Base-by-base conservation (phyloP, 2,888 invertebrate genomes). In the Monoplex corrugatus region DNA sequence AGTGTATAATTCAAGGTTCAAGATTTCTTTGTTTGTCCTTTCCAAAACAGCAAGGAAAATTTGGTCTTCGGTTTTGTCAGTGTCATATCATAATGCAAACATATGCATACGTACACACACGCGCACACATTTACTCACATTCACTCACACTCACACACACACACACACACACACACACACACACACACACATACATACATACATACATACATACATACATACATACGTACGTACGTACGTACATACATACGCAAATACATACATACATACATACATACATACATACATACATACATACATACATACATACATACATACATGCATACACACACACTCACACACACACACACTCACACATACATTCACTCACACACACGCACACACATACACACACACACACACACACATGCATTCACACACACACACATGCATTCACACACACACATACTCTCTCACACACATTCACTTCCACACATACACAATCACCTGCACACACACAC, bases 81-180 rank as follows among this genome's bases (percentile, higher is more conserved):
- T n/a, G n/a, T n/a, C n/a, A n/a, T n/a, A n/a, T n/a, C n/a, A n/a
- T n/a, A n/a, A n/a, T n/a, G 8, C 57, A 23, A 10, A 57, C 57
- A 82, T n/a, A n/a, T 40, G 57, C 57, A 23, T 23, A 23, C 57
- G 57, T 23, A 23, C 57, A 23, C 57, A 23, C 57, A 57, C 57
- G 57, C 57, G 57, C 57, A n/a, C n/a, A n/a, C n/a, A n/a, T n/a
- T n/a, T n/a, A n/a, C n/a, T n/a, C n/a, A n/a, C n/a, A n/a, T n/a
- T n/a, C n/a, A n/a, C n/a, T n/a, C n/a, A n/a, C n/a, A n/a, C n/a
- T n/a, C n/a, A n/a, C n/a, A n/a, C n/a, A 57, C 57, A 57, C 57
- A 57, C 57, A 57, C 57, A 57, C 57, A 57, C 57, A 57, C 57
- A 57, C 57, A 57, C 57, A 57, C 57, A 57, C 57, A 57, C 57